Percentiles rank a stretch among this genome's conserved stretches.
Evolutionary conservation across 2,797 vertebrate species (phyloP).

Genomic region (Sebastes taczanowskii): DNA sequence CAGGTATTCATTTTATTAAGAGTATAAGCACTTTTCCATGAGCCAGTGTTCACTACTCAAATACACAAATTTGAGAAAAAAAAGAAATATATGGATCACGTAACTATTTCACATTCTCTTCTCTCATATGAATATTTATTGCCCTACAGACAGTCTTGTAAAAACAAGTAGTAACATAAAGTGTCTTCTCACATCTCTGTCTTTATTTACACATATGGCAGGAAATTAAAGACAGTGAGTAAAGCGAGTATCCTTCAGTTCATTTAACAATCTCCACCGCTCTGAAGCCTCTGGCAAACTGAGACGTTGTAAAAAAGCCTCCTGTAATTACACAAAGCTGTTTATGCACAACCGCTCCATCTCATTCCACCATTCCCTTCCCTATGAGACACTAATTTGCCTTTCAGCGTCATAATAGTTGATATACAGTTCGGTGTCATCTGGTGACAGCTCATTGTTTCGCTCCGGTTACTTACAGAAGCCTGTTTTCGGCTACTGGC

Average conservation of each 20-base stretch:
- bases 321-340: slow-evolving; percentile 70
- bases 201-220: slow-evolving; percentile 59
- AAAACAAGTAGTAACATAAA: slow-evolving; percentile 37
- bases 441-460: slow-evolving; percentile 64
- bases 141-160: not conserved
- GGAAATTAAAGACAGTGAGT: slow-evolving; percentile 59
- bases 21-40: not conserved
- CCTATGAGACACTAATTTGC: slow-evolving; percentile 54
- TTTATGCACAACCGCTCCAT: slow-evolving; percentile 50
- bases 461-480: slow-evolving; percentile 52
- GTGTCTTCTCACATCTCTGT: slow-evolving; percentile 30
- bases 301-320: slow-evolving; percentile 47
- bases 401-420: slow-evolving; percentile 51
- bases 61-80: not conserved
- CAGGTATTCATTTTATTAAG: not conserved
- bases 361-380: slow-evolving; percentile 27
- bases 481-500: slow-evolving; percentile 37
- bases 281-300: slow-evolving; percentile 53
- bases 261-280: slow-evolving; percentile 51
- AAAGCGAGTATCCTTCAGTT: slow-evolving; percentile 37
- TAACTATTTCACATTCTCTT: not conserved
- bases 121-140: not conserved
- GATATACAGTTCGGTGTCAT: slow-evolving; percentile 59
- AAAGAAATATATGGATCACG: not conserved
- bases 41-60: not conserved